phyloP scores from a whole-genome alignment of 2,888 invertebrate species.

The Phytoseiulus persimilis region DNA sequence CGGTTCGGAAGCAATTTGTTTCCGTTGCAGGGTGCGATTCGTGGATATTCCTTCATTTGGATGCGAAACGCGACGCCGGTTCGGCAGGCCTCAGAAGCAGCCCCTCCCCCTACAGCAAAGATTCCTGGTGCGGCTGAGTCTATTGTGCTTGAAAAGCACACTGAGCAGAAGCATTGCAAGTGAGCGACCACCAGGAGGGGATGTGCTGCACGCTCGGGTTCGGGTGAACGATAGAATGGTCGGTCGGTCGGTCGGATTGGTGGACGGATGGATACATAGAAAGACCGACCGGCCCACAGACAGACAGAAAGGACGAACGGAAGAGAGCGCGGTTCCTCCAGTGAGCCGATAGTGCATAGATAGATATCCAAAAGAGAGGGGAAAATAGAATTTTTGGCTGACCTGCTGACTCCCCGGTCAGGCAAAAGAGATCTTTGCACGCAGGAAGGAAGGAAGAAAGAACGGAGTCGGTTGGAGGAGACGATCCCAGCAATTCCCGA shows the following conservation, averaged over 20 bases:
- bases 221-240: neutral
- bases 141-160: neutral
- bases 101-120: neutral
- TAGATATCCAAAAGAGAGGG: neutral
- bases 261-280: neutral
- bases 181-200: neutral
- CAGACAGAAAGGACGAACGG: neutral
- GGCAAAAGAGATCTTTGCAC: neutral
- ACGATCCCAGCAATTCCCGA: neutral
- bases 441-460: too few species aligned
- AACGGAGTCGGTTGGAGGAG: neutral
- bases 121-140: neutral
- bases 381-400: neutral
- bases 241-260: neutral
- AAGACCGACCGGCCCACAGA: too few species aligned
- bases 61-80: neutral
- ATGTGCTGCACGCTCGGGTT: neutral
- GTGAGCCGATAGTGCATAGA: neutral
- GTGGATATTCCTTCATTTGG: neutral
- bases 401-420: neutral
- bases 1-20: neutral
- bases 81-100: neutral
- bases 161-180: too few species aligned
- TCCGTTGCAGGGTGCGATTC: neutral
- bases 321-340: neutral